These are phyloP conservation scores for Channa striata DNA, from an alignment of 2,797 vertebrate species.

Conservation along the genomic window DNA sequence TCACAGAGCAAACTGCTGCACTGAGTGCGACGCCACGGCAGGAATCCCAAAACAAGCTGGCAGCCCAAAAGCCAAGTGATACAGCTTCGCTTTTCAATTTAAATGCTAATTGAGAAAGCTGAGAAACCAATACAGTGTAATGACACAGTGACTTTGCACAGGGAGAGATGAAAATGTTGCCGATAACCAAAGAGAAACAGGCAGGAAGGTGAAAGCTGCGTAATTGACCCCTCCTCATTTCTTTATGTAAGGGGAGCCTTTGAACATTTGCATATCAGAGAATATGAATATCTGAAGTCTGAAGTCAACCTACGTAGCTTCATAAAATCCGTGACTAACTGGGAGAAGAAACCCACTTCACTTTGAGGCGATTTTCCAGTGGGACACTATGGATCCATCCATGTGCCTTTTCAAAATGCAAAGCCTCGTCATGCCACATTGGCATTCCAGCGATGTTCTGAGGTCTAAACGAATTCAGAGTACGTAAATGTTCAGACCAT, in stretches of 20 bases:
- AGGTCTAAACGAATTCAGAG: neutral
- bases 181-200: constrained; percentile 30
- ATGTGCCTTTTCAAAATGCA: constrained; percentile 27
- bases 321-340: constrained; percentile 20
- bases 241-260: constrained; percentile 10
- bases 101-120: constrained; percentile 76
- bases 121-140: constrained; percentile 51
- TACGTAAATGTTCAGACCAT: constrained; percentile 1
- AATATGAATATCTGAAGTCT: constrained; percentile 11
- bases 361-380: constrained; percentile 12
- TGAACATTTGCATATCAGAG: constrained; percentile 46
- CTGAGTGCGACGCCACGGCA: constrained; percentile 20
- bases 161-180: constrained; percentile 44
- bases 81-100: constrained; percentile 70
- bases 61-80: constrained; percentile 44
- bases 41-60: constrained; percentile 61
- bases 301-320: neutral
- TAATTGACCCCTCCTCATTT: constrained; percentile 30
- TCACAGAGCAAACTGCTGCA: constrained; percentile 47
- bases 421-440: too few relatives aligned
- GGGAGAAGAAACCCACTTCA: constrained; percentile 11
- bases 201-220: constrained; percentile 16
- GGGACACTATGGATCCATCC: constrained; percentile 5
- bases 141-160: constrained; percentile 56
- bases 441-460: neutral